Evolutionary conservation across 35 echinoderm and acorn worm genomes (phyloP).

Genomic region (Amphiura filiformis): DNA sequence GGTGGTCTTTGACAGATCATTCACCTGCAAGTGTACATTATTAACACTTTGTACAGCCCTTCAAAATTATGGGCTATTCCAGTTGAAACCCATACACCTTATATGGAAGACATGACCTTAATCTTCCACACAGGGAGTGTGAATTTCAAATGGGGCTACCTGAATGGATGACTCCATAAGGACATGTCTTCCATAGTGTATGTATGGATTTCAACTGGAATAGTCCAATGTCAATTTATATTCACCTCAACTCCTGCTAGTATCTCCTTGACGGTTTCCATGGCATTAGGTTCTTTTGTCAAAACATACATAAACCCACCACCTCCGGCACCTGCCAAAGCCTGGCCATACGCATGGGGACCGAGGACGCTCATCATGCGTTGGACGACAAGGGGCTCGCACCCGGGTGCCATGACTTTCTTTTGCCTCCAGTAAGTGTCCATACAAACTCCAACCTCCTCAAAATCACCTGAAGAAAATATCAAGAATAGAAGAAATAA

Average conservation of each 20-base stretch:
- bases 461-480: constrained; percentile 68
- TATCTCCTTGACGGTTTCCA: constrained; percentile 57
- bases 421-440: constrained; percentile 94
- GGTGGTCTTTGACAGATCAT: too few species aligned
- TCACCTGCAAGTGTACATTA: too few species aligned
- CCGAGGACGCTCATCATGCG: constrained; percentile 85
- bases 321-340: constrained; percentile 77
- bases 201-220: too few species aligned
- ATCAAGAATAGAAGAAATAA: neutral
- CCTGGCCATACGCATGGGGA: constrained; percentile 79
- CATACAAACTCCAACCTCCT: constrained; percentile 83
- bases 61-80: too few species aligned
- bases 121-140: too few species aligned
- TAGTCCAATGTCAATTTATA: too few species aligned
- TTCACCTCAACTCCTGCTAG: constrained; percentile 52
- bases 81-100: too few species aligned
- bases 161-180: too few species aligned
- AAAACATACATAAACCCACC: constrained; percentile 84
- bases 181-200: too few species aligned
- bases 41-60: too few species aligned
- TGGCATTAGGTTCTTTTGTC: constrained; percentile 66
- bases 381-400: constrained; percentile 70
- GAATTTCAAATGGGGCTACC: too few species aligned
- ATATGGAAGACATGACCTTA: too few species aligned
- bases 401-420: constrained; percentile 93